A percentile compares a stretch with the other conserved stretches of the same genome.
Conservation (phyloP, 2,113 vertebrate species). For the Bos indicus region DNA sequence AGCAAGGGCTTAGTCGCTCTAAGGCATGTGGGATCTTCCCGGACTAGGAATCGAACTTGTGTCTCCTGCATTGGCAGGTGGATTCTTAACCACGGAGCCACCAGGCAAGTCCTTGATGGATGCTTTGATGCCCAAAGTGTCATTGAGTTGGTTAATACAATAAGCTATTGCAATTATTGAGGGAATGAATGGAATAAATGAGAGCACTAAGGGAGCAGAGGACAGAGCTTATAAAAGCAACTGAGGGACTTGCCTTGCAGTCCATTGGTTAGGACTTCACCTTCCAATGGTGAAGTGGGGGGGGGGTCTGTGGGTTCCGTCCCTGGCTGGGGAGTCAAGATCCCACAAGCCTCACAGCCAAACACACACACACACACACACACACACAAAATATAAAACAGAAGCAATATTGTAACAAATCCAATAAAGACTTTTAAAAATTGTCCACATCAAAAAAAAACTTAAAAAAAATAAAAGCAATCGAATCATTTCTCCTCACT, state of each 20-base stretch:
- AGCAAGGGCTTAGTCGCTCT: not conserved
- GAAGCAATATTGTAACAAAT: not conserved
- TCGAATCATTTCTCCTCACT: not conserved
- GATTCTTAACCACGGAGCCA: not conserved
- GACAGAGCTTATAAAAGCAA: not conserved
- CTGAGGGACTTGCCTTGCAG: not conserved
- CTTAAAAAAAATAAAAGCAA: not conserved
- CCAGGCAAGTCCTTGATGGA: not conserved
- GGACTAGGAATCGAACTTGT: not conserved
- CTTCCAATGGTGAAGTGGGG: not conserved
- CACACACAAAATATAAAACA: not conserved
- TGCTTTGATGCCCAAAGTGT: not conserved
- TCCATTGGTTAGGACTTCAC: not conserved
- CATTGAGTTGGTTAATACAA: not conserved
- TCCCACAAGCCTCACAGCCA: not conserved
- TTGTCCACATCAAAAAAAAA: not conserved
- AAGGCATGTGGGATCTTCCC: not conserved
- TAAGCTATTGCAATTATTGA: not conserved
- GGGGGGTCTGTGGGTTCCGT: not conserved
- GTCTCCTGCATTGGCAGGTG: not conserved
- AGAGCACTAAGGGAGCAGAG: not conserved
- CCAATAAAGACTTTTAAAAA: not conserved
- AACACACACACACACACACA: fast-evolving
- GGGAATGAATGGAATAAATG: not conserved
- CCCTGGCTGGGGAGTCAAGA: not conserved